Evolutionary conservation across 2,797 vertebrate genomes (phyloP).

Genomic region (Ammospiza maritima): DNA sequence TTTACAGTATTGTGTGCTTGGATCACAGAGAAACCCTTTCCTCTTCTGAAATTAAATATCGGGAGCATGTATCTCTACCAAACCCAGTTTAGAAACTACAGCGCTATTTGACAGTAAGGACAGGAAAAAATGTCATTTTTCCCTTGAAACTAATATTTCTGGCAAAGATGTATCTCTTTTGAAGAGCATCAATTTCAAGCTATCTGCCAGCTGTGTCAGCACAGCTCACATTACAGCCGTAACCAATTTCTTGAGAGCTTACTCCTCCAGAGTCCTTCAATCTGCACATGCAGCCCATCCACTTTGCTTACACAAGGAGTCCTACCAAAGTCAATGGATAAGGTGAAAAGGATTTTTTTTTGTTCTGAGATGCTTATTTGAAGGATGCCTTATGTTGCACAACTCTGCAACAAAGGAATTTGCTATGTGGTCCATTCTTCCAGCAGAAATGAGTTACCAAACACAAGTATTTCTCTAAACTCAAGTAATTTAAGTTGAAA

Average conservation of each 20-base stretch:
- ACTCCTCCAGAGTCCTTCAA: constrained; percentile 5
- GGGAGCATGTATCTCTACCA: background rate
- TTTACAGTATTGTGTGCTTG: background rate
- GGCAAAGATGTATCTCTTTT: constrained; percentile 20
- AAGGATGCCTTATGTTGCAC: background rate
- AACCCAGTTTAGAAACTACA: constrained; percentile 29
- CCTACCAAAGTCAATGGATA: constrained; percentile 8
- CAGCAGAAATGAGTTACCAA: background rate
- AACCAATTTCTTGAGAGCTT: constrained; percentile 39
- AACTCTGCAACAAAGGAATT: background rate
- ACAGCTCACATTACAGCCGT: background rate
- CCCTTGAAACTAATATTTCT: constrained; percentile 25
- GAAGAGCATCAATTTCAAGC: constrained; percentile 32
- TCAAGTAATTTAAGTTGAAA: background rate
- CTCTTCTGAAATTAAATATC: constrained; percentile 49
- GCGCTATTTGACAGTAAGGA: background rate
- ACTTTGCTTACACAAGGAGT: background rate
- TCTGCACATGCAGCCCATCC: background rate
- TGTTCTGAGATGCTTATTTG: background rate
- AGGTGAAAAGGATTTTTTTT: background rate
- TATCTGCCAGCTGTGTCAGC: constrained; percentile 40
- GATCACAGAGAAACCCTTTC: background rate
- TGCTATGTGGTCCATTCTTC: background rate
- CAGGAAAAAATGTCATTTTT: constrained; percentile 12
- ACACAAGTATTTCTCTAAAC: background rate